Percentiles rank a stretch among this genome's conserved stretches.
phyloP scores from a whole-genome alignment of 1,140 invertebrate species.

The Thalassaphorura encarpata region DNA sequence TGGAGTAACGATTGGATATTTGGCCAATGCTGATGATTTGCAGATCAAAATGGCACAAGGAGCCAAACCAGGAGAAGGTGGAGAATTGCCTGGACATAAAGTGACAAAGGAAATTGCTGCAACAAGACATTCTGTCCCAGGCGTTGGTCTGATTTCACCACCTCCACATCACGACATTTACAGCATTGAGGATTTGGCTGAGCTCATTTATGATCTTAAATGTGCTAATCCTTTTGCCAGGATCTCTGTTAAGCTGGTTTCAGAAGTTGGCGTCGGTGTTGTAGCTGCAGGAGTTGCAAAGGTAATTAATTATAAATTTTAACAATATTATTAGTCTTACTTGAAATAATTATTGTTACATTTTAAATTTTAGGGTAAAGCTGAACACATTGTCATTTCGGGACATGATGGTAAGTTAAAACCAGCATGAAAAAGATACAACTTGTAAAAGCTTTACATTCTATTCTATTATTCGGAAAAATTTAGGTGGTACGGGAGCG shows the following conservation, averaged over 20 bases:
- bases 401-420: constrained; percentile 84
- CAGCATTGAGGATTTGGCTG: constrained; percentile 96
- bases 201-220: constrained; percentile 97
- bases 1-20: constrained; percentile 93
- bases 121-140: constrained; percentile 88
- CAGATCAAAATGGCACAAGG: constrained; percentile 99
- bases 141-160: constrained; percentile 96
- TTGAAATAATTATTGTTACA: too few species aligned
- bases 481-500: not conserved
- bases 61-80: constrained; percentile 62
- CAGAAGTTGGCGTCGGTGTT: constrained; percentile 96
- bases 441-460: not conserved
- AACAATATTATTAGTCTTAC: too few species aligned
- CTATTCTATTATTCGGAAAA: too few species aligned
- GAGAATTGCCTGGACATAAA: constrained; percentile 80
- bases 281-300: constrained; percentile 97
- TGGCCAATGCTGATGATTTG: constrained; percentile 91
- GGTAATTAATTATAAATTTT: constrained; percentile 46
- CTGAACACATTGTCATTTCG: constrained; percentile 96
- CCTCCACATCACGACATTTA: constrained; percentile 99
- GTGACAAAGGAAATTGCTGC: constrained; percentile 86
- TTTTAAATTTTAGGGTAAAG: constrained; percentile 68
- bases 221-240: constrained; percentile 90
- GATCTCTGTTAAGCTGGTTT: constrained; percentile 96
- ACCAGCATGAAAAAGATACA: not conserved